Conservation (phyloP, 1,140 invertebrate species). For the Saxidomus purpurata region DNA sequence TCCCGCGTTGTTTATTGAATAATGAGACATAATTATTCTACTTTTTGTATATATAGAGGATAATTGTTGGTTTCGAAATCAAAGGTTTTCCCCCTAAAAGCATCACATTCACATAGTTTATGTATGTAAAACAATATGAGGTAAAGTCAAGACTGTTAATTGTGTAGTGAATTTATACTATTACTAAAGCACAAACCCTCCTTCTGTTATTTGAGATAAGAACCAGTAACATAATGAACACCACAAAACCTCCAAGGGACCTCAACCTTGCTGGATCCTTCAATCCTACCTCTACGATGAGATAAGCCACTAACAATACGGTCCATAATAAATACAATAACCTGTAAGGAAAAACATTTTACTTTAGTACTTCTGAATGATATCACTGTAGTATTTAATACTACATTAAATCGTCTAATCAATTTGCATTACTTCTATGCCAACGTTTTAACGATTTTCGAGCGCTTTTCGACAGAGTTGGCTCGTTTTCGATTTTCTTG, state of each 20-base stretch:
- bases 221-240: neutral
- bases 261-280: neutral
- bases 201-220: neutral
- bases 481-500: too few relatives aligned
- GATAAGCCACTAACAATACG: neutral
- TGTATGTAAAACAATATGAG: neutral
- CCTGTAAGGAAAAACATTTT: neutral
- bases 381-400: too few relatives aligned
- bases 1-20: neutral
- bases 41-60: too few relatives aligned
- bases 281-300: neutral
- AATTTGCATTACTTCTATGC: too few relatives aligned
- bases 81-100: neutral
- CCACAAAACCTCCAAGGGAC: neutral
- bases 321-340: neutral
- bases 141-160: too few relatives aligned
- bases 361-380: too few relatives aligned
- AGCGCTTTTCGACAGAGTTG: too few relatives aligned
- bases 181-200: neutral
- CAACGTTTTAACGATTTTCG: too few relatives aligned
- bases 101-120: neutral
- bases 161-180: too few relatives aligned
- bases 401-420: too few relatives aligned
- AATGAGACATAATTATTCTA: neutral
- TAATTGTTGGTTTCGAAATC: too few relatives aligned